These are phyloP conservation scores for Calameuta filiformis DNA, from an alignment of 2,888 invertebrate species.

Conservation along the genomic window DNA sequence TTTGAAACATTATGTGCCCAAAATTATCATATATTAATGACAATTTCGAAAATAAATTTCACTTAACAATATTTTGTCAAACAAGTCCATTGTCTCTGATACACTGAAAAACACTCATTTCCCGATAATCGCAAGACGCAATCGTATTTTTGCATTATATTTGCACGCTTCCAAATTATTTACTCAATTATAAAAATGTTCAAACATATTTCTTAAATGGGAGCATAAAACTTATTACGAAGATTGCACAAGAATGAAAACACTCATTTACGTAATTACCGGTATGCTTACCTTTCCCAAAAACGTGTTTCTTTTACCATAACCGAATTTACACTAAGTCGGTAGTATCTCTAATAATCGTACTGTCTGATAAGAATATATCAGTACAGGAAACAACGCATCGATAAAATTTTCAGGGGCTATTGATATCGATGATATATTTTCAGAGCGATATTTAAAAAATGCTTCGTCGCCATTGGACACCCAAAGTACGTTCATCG, in stretches of 20 bases:
- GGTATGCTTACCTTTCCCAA: conserved; percentile 8
- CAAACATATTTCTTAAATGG: background rate
- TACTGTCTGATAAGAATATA: conserved; percentile 11
- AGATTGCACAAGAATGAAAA: background rate
- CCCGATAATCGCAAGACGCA: background rate
- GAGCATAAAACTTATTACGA: background rate
- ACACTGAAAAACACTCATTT: background rate
- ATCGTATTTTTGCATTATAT: background rate
- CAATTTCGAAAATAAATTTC: background rate
- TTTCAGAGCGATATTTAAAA: background rate
- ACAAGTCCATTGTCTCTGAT: background rate
- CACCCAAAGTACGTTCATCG: background rate
- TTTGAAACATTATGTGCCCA: background rate
- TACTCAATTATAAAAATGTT: background rate
- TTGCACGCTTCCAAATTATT: background rate
- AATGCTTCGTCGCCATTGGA: background rate
- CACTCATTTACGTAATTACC: background rate
- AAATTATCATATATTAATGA: background rate
- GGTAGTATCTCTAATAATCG: conserved; percentile 12
- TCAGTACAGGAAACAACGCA: conserved; percentile 7
- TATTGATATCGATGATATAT: conserved; percentile 19
- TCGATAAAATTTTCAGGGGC: conserved; percentile 15
- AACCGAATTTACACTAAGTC: background rate
- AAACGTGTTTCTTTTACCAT: conserved; percentile 4
- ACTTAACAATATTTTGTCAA: background rate